A percentile compares a stretch with the other conserved stretches of the same genome.
phyloP scores from a whole-genome alignment of 2,797 vertebrate species.

The Nothura maculosa region DNA sequence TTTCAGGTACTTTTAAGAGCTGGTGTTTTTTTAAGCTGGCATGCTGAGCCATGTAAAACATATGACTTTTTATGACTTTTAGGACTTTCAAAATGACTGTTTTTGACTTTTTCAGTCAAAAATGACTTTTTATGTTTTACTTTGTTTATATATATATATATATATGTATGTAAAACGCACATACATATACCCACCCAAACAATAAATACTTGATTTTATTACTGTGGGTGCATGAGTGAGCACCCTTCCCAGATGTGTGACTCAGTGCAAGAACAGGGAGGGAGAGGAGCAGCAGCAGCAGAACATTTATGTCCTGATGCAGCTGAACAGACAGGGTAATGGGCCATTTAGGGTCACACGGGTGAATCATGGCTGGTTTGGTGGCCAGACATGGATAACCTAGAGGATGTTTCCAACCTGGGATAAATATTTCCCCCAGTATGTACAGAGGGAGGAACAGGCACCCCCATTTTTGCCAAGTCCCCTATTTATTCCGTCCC shows the following conservation, averaged over 20 bases:
- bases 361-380: not conserved
- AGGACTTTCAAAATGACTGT: not conserved
- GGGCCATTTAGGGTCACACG: not conserved
- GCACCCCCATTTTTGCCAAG: not conserved
- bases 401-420: not conserved
- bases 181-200: not conserved
- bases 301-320: not conserved
- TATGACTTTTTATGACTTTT: not conserved
- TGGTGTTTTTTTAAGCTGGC: not conserved
- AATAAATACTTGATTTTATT: not conserved
- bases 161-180: not conserved
- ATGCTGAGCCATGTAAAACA: not conserved
- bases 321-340: not conserved
- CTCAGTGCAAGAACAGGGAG: not conserved
- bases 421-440: not conserved
- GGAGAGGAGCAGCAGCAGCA: not conserved
- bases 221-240: not conserved
- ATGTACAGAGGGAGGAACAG: not conserved
- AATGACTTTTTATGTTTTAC: not conserved
- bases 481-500: not conserved
- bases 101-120: not conserved
- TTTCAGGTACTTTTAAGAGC: not conserved
- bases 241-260: not conserved
- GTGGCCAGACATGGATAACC: accelerated
- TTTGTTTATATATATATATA: no score